Conservation (phyloP, 2,888 invertebrate species). For the Aelia acuminata region DNA sequence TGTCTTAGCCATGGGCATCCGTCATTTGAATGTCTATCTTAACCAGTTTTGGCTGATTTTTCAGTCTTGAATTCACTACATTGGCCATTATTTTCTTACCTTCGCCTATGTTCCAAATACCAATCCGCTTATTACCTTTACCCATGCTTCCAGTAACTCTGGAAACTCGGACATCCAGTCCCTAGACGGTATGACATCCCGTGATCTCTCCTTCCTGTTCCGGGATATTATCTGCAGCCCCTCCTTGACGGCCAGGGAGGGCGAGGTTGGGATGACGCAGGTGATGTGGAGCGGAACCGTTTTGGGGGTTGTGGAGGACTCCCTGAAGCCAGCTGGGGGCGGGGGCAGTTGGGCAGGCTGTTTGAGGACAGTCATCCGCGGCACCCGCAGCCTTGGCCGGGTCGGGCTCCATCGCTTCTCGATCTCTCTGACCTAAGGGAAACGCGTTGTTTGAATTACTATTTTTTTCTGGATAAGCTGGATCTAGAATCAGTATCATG, state of each 20-base stretch:
- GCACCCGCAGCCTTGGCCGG: neutral
- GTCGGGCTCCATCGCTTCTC: neutral
- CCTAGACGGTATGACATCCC: constrained; percentile 15
- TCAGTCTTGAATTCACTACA: no score
- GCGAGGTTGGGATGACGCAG: constrained; percentile 3
- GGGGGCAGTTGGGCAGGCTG: constrained; percentile 1
- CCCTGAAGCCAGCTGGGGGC: neutral
- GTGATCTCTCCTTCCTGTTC: constrained; percentile 13
- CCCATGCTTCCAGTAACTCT: constrained; percentile 20
- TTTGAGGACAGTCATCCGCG: constrained; percentile 29
- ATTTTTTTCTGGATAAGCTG: no score
- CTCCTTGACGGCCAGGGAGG: constrained; percentile 28
- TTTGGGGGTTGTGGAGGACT: neutral
- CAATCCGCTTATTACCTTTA: neutral
- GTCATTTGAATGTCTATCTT: no score
- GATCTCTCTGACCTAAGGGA: constrained; percentile 10
- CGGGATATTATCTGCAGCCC: neutral
- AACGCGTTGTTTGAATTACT: no score
- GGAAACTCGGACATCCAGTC: constrained; percentile 43
- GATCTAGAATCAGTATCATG: no score
- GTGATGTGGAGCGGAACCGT: neutral
- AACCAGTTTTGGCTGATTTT: no score
- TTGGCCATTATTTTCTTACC: no score
- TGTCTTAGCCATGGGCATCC: no score
- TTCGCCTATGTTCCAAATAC: no score